A percentile compares a stretch with the other conserved stretches of the same genome.
These are phyloP conservation scores for Arctopsyche grandis DNA, from an alignment of 1,140 invertebrate species.

Conservation along the genomic window DNA sequence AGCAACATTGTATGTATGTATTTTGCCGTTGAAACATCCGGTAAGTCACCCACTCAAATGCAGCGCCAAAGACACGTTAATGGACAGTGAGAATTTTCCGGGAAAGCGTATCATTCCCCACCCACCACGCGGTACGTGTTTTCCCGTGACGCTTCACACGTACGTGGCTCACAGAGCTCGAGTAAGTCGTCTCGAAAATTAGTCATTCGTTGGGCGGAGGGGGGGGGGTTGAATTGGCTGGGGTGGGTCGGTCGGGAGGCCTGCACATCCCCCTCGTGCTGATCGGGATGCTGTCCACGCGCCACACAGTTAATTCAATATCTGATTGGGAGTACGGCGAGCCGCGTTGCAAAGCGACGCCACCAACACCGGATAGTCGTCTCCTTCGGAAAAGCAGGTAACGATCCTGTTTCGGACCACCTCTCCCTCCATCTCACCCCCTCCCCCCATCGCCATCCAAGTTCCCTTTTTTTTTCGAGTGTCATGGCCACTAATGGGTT, in stretches of 20 bases:
- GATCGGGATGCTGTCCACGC: conserved; percentile 48
- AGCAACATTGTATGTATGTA: too few species aligned
- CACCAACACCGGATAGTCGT: background rate
- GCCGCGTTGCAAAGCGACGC: conserved; percentile 31
- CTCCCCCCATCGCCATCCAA: background rate
- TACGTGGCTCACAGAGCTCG: conserved; percentile 15
- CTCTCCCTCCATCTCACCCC: background rate
- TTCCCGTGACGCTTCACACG: background rate
- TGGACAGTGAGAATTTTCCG: too few species aligned
- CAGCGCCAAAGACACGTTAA: too few species aligned
- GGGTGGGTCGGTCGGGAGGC: background rate
- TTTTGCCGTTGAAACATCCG: too few species aligned
- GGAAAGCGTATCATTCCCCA: background rate
- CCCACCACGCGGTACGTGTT: conserved; percentile 4
- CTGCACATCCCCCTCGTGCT: background rate
- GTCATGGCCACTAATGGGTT: conserved; percentile 22
- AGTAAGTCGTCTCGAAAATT: conserved; percentile 54
- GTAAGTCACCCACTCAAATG: too few species aligned
- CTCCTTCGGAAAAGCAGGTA: conserved; percentile 21
- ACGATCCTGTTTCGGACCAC: conserved; percentile 12
- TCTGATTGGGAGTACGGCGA: conserved; percentile 49
- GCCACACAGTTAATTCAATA: conserved; percentile 53
- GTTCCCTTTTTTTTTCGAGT: conserved; percentile 10
- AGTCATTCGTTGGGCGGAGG: conserved; percentile 47
- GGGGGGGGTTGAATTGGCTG: background rate